Evolutionary conservation across 2,888 invertebrate species (phyloP).

Genomic region (Metalampra italica): DNA sequence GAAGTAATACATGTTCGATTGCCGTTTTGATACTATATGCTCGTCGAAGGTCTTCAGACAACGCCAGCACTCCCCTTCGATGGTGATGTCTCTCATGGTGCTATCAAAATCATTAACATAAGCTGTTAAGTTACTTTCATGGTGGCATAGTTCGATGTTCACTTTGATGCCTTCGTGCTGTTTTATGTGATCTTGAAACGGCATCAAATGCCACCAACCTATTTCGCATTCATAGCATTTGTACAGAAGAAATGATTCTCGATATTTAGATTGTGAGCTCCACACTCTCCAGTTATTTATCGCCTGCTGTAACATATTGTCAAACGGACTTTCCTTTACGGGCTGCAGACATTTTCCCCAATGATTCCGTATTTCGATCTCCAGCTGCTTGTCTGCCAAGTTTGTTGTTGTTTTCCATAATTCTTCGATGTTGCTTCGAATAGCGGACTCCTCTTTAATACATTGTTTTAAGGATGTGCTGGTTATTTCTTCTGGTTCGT

Average conservation of each 20-base stretch:
- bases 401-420: slow-evolving; percentile 11
- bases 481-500: neutral
- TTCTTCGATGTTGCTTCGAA: slow-evolving; percentile 15
- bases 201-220: slow-evolving; percentile 42
- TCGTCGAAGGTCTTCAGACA: slow-evolving; percentile 26
- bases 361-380: slow-evolving; percentile 25
- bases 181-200: slow-evolving; percentile 35
- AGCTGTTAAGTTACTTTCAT: slow-evolving; percentile 31
- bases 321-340: neutral
- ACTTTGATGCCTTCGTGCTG: slow-evolving; percentile 12
- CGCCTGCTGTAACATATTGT: slow-evolving; percentile 18
- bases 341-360: slow-evolving; percentile 14
- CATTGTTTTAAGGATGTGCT: neutral
- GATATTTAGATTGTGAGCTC: slow-evolving; percentile 4
- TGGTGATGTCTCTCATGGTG: slow-evolving; percentile 1
- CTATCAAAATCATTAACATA: neutral
- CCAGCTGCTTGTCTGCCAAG: slow-evolving; percentile 25
- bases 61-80: slow-evolving; percentile 28
- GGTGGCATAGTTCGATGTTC: slow-evolving; percentile 11
- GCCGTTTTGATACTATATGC: slow-evolving; percentile 6
- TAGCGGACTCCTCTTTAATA: slow-evolving; percentile 1
- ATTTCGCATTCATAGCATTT: slow-evolving; percentile 44
- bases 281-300: slow-evolving; percentile 27
- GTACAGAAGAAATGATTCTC: slow-evolving; percentile 34
- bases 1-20: slow-evolving; percentile 8